Conservation (phyloP, 1,140 invertebrate genomes). For the Drosophila sp. region DNA sequence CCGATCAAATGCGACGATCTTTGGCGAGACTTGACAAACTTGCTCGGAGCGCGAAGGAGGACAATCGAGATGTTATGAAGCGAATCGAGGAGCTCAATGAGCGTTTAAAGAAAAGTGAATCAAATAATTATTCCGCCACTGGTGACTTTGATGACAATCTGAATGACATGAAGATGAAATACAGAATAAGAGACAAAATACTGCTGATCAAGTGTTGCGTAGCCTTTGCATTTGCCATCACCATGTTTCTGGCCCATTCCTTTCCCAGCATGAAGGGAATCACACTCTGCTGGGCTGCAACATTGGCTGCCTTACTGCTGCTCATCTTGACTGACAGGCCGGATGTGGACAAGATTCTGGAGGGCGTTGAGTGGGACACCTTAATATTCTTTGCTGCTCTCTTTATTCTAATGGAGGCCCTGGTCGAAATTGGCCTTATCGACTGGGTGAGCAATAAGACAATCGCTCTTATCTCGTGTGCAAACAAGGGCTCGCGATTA, state of each 20-base stretch:
- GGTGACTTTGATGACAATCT: constrained; percentile 83
- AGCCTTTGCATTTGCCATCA: constrained; percentile 87
- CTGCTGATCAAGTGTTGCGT: constrained; percentile 88
- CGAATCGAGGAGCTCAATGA: constrained; percentile 65
- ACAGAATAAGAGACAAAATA: constrained; percentile 86
- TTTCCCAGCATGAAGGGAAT: constrained; percentile 86
- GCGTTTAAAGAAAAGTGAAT: constrained; percentile 90
- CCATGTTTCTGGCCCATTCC: constrained; percentile 89
- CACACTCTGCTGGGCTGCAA: constrained; percentile 89
- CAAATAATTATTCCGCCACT: constrained; percentile 88
- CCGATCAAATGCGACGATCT: neutral
- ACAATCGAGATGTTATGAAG: neutral
- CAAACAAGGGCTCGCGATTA: constrained; percentile 86
- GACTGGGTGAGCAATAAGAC: constrained; percentile 88
- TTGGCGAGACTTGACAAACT: neutral
- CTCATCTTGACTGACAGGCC: constrained; percentile 86
- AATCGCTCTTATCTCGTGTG: constrained; percentile 86
- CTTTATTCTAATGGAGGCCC: constrained; percentile 91
- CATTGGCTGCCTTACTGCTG: constrained; percentile 88
- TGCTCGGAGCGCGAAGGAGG: too few species aligned
- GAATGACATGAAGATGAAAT: constrained; percentile 16
- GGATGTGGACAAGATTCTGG: constrained; percentile 89
- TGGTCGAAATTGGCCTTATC: constrained; percentile 88
- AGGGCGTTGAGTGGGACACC: constrained; percentile 91
- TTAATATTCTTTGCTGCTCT: constrained; percentile 91